phyloP scores from a whole-genome alignment of 2,797 vertebrate genomes.

The Mormyrus proboscirostris region DNA sequence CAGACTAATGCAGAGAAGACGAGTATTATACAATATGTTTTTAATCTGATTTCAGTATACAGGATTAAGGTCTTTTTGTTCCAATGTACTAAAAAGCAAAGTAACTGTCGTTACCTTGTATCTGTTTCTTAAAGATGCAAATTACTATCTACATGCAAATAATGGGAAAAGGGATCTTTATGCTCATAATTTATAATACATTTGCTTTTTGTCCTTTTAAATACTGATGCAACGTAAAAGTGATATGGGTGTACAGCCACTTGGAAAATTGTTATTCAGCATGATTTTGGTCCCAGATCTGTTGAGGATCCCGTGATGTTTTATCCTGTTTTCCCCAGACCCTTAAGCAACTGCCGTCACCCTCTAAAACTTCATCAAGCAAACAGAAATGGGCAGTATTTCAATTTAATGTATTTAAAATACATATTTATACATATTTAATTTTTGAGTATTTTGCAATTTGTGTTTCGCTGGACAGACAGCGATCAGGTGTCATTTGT shows the following conservation, averaged over 20 bases:
- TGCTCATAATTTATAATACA: too few species aligned
- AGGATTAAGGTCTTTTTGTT: not conserved
- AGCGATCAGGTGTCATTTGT: not conserved
- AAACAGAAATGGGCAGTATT: not conserved
- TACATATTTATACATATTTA: not conserved
- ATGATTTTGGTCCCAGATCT: not conserved
- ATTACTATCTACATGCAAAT: not conserved
- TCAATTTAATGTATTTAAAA: not conserved
- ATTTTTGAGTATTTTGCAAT: not conserved
- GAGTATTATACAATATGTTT: not conserved
- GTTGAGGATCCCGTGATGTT: not conserved
- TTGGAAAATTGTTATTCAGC: not conserved
- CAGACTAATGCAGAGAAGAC: not conserved
- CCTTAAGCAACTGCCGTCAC: not conserved
- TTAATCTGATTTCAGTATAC: not conserved
- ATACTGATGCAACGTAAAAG: too few species aligned
- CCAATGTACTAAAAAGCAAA: not conserved
- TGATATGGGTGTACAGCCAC: not conserved
- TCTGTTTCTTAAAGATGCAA: not conserved
- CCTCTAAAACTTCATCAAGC: not conserved
- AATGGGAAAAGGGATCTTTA: not conserved
- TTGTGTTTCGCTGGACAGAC: not conserved
- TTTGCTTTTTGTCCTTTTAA: too few species aligned
- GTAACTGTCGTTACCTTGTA: not conserved
- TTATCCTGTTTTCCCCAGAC: not conserved